Conservation (phyloP, 2,113 vertebrate species). For the Cyanoliseus patagonus region DNA sequence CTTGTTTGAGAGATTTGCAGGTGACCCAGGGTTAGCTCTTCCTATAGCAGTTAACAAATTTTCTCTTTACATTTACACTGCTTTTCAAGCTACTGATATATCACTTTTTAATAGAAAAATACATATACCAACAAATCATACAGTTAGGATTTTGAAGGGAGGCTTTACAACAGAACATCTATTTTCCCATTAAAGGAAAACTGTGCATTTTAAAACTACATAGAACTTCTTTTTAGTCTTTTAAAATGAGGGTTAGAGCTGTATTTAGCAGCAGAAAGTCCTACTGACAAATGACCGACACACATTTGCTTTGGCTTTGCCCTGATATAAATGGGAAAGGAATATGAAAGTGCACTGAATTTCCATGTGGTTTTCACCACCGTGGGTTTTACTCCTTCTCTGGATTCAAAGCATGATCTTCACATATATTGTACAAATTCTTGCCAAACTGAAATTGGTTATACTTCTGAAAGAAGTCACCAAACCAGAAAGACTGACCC, state of each 20-base stretch:
- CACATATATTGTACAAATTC: neutral
- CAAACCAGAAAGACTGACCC: neutral
- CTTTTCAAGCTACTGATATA: constrained; percentile 68
- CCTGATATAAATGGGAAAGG: neutral
- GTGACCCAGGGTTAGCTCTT: constrained; percentile 85
- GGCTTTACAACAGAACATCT: neutral
- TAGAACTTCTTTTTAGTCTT: neutral
- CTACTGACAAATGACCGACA: neutral
- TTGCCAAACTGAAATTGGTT: neutral
- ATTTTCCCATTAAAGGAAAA: neutral
- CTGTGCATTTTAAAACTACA: neutral
- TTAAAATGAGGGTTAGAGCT: neutral
- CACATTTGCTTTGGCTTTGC: neutral
- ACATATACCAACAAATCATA: constrained; percentile 49
- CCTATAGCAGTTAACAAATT: constrained; percentile 84
- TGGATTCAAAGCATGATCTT: neutral
- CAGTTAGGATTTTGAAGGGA: constrained; percentile 20
- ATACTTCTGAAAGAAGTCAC: neutral
- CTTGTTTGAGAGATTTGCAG: constrained; percentile 85
- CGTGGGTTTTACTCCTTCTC: neutral
- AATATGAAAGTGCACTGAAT: neutral
- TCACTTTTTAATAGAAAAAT: constrained; percentile 72
- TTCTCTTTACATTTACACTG: constrained; percentile 87
- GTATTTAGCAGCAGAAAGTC: neutral
- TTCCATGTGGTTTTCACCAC: neutral